Conservation (phyloP, 2,797 vertebrate genomes). For the Brachymystax lenok region DNA sequence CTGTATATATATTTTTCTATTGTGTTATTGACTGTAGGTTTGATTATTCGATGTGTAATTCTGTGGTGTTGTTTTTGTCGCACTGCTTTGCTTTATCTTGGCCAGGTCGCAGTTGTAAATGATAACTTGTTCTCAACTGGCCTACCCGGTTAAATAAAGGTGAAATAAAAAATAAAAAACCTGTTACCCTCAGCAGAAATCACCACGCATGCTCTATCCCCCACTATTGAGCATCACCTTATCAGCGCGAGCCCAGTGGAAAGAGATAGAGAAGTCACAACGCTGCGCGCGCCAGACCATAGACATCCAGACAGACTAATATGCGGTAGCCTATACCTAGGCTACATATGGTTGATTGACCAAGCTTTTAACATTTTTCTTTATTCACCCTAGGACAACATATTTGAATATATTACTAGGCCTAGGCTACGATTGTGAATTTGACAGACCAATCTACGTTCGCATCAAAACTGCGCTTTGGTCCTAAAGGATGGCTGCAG, state of each 20-base stretch:
- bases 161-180: background rate
- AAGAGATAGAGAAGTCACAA: constrained; percentile 14
- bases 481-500: constrained; percentile 81
- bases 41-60: too few relatives aligned
- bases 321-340: background rate
- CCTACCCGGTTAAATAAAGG: too few relatives aligned
- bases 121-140: too few relatives aligned
- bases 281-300: constrained; percentile 41
- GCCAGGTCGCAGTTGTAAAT: too few relatives aligned
- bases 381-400: background rate
- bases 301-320: background rate
- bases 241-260: constrained; percentile 15
- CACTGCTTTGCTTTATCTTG: too few relatives aligned
- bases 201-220: constrained; percentile 31
- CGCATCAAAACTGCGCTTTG: background rate
- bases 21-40: too few relatives aligned
- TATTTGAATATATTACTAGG: background rate
- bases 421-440: background rate
- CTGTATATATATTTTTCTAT: too few relatives aligned
- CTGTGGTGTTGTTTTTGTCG: too few relatives aligned
- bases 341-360: background rate
- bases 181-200: constrained; percentile 29
- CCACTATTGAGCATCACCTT: constrained; percentile 21
- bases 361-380: background rate
- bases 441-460: background rate